Evolutionary conservation across 2,888 invertebrate genomes (phyloP), one percentile per base, ranked within the genome.

Genomic region (Sicus ferrugineus): DNA sequence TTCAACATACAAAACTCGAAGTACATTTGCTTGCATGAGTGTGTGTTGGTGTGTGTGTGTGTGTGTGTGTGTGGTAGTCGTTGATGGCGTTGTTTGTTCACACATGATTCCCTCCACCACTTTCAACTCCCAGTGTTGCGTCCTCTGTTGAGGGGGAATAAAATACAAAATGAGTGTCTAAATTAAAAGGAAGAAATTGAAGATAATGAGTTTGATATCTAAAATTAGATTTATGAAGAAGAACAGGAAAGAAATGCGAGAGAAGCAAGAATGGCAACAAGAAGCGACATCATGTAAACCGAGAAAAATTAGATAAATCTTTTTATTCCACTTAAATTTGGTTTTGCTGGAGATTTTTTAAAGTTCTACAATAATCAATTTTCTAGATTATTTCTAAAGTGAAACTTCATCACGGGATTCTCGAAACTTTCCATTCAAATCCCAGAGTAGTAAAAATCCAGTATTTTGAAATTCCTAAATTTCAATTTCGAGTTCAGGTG

Each of bases 61-160:
- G 30, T 42, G 54, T 34, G 38, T 66, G 46, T 50, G 38, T 71
- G 62, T 34, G 14, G n/a, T n/a, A 50, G 65, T 48, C n/a, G 38
- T 7, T 5, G 38, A 67, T 64, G 66, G 69, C 68, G 66, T 72
- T 54, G 61, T 71, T 70, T 71, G 70, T 70, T 71, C 69, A 67
- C 63, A 63, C 54, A 9, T 54, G 42, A 16, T 42, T 42, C 42
- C 42, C 42, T 2, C 11, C 52, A 52, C 52, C 26, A 54, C 16
- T 54, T 28, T 54, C 1, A 26, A 54, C 54, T 9, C 54, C 54
- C 54, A 54, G 1, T 46, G 14, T 19, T n/a, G 46, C 4, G 46
- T 3, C 46, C n/a, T 3, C 19, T 46, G 46, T 46, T 46, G n/a
- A 9, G 4, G 1, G n/a, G n/a, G n/a, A n/a, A n/a, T n/a, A n/a